phyloP scores from a whole-genome alignment of 2,797 vertebrate species.

The Pampus argenteus region DNA sequence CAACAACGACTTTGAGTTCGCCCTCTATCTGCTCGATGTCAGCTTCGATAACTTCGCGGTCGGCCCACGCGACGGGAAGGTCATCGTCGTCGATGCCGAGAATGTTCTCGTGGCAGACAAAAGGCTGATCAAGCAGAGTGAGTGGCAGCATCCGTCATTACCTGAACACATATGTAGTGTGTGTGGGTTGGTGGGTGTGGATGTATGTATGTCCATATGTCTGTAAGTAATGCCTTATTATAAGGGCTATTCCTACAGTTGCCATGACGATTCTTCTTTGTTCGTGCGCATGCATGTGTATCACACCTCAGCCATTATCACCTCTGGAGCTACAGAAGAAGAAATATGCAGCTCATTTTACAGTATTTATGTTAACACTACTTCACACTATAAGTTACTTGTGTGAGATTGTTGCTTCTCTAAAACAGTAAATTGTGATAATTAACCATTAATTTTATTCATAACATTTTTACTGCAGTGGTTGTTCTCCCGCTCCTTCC shows the following conservation, averaged over 20 bases:
- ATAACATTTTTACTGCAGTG: background rate
- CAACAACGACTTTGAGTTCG: slow-evolving; percentile 99
- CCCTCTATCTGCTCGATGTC: slow-evolving; percentile 99
- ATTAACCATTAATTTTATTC: slow-evolving; percentile 1
- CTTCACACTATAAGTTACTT: background rate
- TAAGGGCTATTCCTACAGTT: background rate
- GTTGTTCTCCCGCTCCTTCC: background rate
- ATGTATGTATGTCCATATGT: slow-evolving; percentile 1
- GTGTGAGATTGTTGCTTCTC: background rate
- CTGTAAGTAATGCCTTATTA: background rate
- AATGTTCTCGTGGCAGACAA: slow-evolving; percentile 98
- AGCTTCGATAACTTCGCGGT: slow-evolving; percentile 99
- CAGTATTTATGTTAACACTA: slow-evolving; percentile 3
- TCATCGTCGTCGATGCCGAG: slow-evolving; percentile 97
- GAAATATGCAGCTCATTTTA: background rate
- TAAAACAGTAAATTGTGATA: slow-evolving; percentile 8
- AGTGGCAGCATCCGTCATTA: slow-evolving; percentile 71
- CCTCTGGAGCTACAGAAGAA: background rate
- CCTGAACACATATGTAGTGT: background rate
- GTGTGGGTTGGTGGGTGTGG: background rate
- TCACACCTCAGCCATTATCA: background rate
- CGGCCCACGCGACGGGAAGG: slow-evolving; percentile 96
- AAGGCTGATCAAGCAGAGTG: slow-evolving; percentile 97
- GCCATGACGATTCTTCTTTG: slow-evolving; percentile 22
- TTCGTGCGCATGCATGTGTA: background rate